A percentile compares a stretch with the other conserved stretches of the same genome.
Conservation (phyloP, 2,113 vertebrate genomes). For the Pelvicachromis taeniatus region DNA sequence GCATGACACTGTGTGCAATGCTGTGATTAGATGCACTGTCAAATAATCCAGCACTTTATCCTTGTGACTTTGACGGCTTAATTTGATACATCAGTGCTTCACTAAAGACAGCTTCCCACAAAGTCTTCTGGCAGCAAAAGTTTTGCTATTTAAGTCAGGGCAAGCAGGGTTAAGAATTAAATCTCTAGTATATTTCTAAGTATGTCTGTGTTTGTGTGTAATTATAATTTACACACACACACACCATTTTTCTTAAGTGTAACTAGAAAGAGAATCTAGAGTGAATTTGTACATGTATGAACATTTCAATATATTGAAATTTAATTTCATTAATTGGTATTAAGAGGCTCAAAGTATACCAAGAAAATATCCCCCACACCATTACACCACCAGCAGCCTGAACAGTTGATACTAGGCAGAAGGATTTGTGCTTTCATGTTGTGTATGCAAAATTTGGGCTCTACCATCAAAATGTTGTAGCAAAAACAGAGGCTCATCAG, state of each 20-base stretch:
- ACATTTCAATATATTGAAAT: background rate
- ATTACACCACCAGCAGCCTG: background rate
- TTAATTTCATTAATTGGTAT: fast-evolving
- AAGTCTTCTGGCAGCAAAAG: slow-evolving; percentile 4
- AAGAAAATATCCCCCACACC: background rate
- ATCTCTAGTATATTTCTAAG: background rate
- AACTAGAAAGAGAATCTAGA: background rate
- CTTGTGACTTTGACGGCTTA: slow-evolving; percentile 20
- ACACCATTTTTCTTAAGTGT: background rate
- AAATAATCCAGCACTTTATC: slow-evolving; percentile 29
- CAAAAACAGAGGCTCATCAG: background rate
- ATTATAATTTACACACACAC: background rate
- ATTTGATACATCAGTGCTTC: slow-evolving; percentile 17
- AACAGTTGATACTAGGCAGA: background rate
- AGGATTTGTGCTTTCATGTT: background rate
- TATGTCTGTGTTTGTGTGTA: background rate
- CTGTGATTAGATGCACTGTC: background rate
- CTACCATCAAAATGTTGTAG: background rate
- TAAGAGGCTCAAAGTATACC: background rate
- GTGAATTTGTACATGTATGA: background rate
- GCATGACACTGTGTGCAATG: background rate
- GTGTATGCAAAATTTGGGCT: background rate
- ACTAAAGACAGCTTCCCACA: slow-evolving; percentile 4
- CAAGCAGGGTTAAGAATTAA: slow-evolving; percentile 1
- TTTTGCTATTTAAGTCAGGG: background rate